Percentiles rank a stretch among this genome's conserved stretches.
Conservation (phyloP, 2,888 invertebrate genomes). For the Pammene aurita region DNA sequence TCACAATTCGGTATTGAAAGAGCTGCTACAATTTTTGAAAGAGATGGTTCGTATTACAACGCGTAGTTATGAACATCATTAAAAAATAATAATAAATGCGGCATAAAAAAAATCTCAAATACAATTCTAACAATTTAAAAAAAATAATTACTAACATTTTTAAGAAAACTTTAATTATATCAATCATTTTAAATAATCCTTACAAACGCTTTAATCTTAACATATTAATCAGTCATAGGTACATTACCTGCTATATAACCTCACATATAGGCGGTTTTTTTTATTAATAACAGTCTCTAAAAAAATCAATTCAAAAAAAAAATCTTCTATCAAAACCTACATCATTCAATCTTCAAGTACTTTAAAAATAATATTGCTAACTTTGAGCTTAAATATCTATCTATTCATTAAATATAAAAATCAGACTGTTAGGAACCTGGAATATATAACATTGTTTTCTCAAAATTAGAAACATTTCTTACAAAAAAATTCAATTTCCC, state of each 20-base stretch:
- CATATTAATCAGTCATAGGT: slow-evolving; percentile 4
- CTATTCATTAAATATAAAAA: too few species aligned
- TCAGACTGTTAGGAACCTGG: too few species aligned
- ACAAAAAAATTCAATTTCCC: neutral
- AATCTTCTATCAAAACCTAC: slow-evolving; percentile 7
- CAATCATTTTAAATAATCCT: too few species aligned
- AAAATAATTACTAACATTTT: slow-evolving; percentile 3
- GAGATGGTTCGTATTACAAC: slow-evolving; percentile 1
- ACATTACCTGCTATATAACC: neutral
- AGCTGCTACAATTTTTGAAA: too few species aligned
- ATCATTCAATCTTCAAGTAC: neutral
- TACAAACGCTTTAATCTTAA: slow-evolving; percentile 2
- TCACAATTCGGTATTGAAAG: too few species aligned
- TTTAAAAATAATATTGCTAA: slow-evolving; percentile 1
- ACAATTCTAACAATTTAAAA: neutral
- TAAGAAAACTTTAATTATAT: neutral
- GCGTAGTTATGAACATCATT: slow-evolving; percentile 2
- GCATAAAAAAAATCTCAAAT: too few species aligned
- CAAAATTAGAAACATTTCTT: slow-evolving; percentile 1
- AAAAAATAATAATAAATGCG: slow-evolving; percentile 3
- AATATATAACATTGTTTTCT: too few species aligned
- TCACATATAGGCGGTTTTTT: slow-evolving; percentile 3
- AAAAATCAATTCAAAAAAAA: neutral
- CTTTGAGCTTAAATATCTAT: too few species aligned
- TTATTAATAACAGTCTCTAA: neutral